Conservation (phyloP, 2,113 vertebrate species). For the Onychostoma macrolepis region DNA sequence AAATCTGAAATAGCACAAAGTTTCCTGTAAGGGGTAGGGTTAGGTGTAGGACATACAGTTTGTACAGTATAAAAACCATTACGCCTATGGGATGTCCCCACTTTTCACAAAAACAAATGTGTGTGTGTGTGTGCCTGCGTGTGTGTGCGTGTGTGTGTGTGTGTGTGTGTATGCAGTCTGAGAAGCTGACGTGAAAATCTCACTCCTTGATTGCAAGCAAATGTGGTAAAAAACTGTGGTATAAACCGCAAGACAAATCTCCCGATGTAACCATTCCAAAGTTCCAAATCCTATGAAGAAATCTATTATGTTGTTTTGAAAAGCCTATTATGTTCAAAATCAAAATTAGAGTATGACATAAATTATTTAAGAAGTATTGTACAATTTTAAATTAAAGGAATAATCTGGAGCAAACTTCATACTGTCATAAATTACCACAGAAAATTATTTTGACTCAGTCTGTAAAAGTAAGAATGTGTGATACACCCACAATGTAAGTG, state of each 20-base stretch:
- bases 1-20: no score
- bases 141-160: neutral
- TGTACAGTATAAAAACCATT: no score
- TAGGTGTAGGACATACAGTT: no score
- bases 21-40: no score
- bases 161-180: slow-evolving; percentile 14
- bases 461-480: neutral
- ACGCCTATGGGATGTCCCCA: no score
- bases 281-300: neutral
- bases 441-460: neutral
- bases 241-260: neutral
- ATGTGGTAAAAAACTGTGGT: slow-evolving; percentile 10
- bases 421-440: neutral
- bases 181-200: neutral
- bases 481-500: neutral
- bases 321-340: neutral
- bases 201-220: neutral
- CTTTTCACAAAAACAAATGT: no score
- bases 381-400: neutral
- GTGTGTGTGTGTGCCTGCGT: neutral
- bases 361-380: neutral
- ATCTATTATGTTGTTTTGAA: neutral
- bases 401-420: neutral
- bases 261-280: neutral
- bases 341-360: neutral